Percentiles rank a stretch among this genome's conserved stretches.
phyloP scores from a whole-genome alignment of 1,140 invertebrate genomes.

The Aphis craccivora region DNA sequence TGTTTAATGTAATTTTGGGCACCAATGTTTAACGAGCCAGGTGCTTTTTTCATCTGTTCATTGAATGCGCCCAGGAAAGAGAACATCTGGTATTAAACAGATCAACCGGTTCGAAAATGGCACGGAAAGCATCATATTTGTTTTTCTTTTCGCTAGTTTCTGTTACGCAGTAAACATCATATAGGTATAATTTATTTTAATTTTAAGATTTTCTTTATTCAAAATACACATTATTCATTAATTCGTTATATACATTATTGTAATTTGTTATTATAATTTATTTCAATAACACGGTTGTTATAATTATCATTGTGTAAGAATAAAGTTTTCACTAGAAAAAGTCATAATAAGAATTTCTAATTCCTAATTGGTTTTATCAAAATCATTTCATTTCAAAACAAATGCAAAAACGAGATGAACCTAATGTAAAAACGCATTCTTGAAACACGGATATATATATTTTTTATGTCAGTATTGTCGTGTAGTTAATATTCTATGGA shows the following conservation, averaged over 20 bases:
- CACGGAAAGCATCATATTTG: neutral
- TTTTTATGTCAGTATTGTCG: neutral
- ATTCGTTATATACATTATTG: neutral
- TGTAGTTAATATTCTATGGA: neutral
- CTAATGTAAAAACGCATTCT: neutral
- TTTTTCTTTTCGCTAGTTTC: neutral
- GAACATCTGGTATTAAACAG: slow-evolving; percentile 36
- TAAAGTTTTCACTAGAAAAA: neutral
- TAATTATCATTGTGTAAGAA: neutral
- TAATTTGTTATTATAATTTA: neutral
- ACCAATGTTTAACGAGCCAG: slow-evolving; percentile 39
- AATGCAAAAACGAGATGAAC: neutral
- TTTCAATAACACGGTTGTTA: neutral
- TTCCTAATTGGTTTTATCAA: neutral
- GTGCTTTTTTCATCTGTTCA: slow-evolving; percentile 31
- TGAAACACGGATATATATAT: neutral
- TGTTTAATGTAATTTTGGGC: slow-evolving; percentile 24
- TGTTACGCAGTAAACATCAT: neutral
- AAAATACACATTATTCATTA: neutral
- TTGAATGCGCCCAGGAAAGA: neutral
- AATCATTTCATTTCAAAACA: neutral
- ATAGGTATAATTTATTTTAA: neutral
- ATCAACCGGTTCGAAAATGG: slow-evolving; percentile 4
- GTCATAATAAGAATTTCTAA: neutral
- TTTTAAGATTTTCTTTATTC: neutral